Base-by-base conservation (phyloP, 92 coral and sea anemone genomes). In the Desmophyllum pertusum region DNA sequence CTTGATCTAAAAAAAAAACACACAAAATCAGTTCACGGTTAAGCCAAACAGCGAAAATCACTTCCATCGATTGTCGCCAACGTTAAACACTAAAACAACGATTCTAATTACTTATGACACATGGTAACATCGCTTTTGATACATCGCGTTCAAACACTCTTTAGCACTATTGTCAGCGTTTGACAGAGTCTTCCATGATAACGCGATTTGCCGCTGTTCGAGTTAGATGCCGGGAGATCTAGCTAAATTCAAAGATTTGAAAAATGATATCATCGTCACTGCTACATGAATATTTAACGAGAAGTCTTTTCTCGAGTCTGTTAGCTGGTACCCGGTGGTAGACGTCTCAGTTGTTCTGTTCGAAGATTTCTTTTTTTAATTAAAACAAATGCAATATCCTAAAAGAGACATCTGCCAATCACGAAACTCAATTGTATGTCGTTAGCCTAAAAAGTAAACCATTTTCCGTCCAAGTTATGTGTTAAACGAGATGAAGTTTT, bases 1-100 rank as follows among this genome's bases (percentile, higher is more conserved):
- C 99, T 88, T 94, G 98, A 71, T 96, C 99, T 96, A 81, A 67
- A 81, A n/a, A n/a, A n/a, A n/a, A n/a, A n/a, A n/a, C n/a, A 69
- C 30, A 81, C 64, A 55, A 63, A 46, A 50, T n/a, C 39, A 59
- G 23, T 40, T 51, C n/a, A n/a, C n/a, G n/a, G 43, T n/a, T 18
- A 38, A 37, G 25, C 39, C 27, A 73, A 6, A 59, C 42, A 70
- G 23, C 38, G 31, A 52, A 59, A 78, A 63, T 36, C 59, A 29
- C 13, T 10, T 40, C 39, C 15, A 78, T 55, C 9, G 11, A 67
- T 67, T 67, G 69, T 19, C 78, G 9, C 53, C 40, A 39, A 59
- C 43, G 64, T 1, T 23, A 5, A 39, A 73, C 8, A 19, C 62
- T 31, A 18, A 43, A 67, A 46, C 13, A 36, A 50, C 39, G 33